Percentiles rank a stretch among this genome's conserved stretches.
phyloP scores from a whole-genome alignment of 92 coral and sea anemone species.

The Phenganax subtilis region DNA sequence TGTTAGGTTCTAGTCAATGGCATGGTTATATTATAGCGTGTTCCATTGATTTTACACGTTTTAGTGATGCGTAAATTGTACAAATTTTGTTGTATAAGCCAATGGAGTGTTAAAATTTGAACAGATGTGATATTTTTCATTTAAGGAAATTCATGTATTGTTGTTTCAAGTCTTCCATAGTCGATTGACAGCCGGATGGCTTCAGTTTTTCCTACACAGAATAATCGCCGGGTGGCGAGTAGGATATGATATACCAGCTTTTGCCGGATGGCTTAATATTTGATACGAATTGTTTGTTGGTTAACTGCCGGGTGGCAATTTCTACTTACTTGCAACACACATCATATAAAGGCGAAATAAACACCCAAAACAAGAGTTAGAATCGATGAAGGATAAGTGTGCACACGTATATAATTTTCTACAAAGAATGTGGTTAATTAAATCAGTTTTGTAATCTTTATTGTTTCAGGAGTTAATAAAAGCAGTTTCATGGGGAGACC shows the following conservation, averaged over 20 bases:
- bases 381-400: no score
- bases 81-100: background rate
- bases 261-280: background rate
- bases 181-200: background rate
- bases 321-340: background rate
- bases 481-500: slow-evolving; percentile 42
- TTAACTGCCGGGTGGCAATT: no score
- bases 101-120: background rate
- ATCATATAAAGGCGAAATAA: background rate
- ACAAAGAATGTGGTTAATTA: no score
- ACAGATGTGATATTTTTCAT: background rate
- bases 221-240: background rate
- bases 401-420: no score
- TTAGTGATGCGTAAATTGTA: no score
- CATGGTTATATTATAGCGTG: slow-evolving; percentile 10
- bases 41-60: background rate
- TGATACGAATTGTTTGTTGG: no score
- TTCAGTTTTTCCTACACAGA: background rate
- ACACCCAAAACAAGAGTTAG: no score
- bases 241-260: background rate
- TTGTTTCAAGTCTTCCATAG: background rate
- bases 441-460: background rate
- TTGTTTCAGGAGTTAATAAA: slow-evolving; percentile 39
- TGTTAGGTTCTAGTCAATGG: slow-evolving; percentile 11
- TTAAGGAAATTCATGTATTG: background rate